Percentiles rank a stretch among this genome's conserved stretches.
Evolutionary conservation across 2,797 vertebrate species (phyloP).

Genomic region (Garrulus glandarius): DNA sequence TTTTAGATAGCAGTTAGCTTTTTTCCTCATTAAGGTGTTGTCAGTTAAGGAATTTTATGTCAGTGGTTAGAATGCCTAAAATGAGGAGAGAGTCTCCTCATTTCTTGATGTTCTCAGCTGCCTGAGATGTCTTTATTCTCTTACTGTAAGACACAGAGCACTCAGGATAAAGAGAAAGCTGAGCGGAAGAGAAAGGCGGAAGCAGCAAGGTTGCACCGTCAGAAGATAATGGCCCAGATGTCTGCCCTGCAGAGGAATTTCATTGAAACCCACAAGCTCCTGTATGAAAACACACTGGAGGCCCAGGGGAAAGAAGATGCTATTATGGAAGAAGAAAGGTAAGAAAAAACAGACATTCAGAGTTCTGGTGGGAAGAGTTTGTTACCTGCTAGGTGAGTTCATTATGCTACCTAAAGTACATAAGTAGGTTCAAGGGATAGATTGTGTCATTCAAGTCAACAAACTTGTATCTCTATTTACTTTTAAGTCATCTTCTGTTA

Average conservation of each 20-base stretch:
- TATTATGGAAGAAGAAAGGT: slow-evolving; percentile 83
- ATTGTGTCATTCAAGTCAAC: neutral
- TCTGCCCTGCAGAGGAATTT: slow-evolving; percentile 98
- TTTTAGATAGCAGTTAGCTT: neutral
- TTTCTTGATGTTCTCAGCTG: neutral
- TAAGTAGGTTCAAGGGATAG: neutral
- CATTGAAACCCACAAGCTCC: slow-evolving; percentile 95
- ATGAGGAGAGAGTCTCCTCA: neutral
- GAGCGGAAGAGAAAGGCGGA: slow-evolving; percentile 96
- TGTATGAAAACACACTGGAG: slow-evolving; percentile 92
- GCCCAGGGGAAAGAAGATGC: slow-evolving; percentile 77
- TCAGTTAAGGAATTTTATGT: neutral
- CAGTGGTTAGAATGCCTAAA: neutral
- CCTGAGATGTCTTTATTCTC: neutral
- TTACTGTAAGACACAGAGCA: slow-evolving; percentile 74
- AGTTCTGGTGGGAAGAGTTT: neutral
- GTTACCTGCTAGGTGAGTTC: neutral
- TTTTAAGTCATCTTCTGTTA: neutral
- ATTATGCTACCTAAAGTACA: neutral
- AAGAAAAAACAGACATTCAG: neutral
- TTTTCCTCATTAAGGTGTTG: neutral
- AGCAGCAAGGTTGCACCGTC: slow-evolving; percentile 92
- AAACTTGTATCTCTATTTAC: neutral
- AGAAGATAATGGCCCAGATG: slow-evolving; percentile 99
- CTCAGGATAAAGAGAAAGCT: slow-evolving; percentile 94